These are phyloP conservation scores for Cavia porcellus DNA, from an alignment of 2,113 vertebrate species.

Conservation along the genomic window DNA sequence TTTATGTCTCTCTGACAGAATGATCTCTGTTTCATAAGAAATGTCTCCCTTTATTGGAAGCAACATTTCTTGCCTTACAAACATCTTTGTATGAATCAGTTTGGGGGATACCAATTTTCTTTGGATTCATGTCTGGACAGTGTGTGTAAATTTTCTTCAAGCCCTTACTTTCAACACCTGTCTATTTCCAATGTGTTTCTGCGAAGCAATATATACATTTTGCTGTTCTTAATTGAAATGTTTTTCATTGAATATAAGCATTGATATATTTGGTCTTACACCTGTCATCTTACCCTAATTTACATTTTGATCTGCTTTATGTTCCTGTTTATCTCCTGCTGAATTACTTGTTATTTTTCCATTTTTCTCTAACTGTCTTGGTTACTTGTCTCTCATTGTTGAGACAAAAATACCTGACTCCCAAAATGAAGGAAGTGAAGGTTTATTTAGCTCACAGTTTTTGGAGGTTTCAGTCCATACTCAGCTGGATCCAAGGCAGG, in stretches of 20 bases:
- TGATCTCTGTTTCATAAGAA: neutral
- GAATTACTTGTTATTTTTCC: neutral
- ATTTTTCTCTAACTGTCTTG: neutral
- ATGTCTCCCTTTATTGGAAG: neutral
- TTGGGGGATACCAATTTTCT: neutral
- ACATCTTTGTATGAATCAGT: neutral
- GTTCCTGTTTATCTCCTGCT: neutral
- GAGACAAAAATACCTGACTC: too few species aligned
- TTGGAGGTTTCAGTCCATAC: too few species aligned
- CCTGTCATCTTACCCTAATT: neutral
- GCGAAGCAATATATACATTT: neutral
- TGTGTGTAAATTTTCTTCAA: neutral
- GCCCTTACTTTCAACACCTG: neutral
- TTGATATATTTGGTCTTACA: neutral
- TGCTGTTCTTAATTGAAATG: neutral
- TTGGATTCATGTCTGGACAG: neutral
- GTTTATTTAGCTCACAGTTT: too few species aligned
- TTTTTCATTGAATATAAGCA: neutral
- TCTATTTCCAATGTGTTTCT: neutral
- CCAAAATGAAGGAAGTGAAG: too few species aligned
- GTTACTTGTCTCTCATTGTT: too few species aligned
- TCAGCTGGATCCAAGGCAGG: too few species aligned
- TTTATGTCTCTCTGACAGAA: neutral
- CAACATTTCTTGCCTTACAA: neutral
- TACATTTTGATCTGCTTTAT: neutral